phyloP scores from a whole-genome alignment of 1,140 invertebrate species.

The Drosophila azteca region DNA sequence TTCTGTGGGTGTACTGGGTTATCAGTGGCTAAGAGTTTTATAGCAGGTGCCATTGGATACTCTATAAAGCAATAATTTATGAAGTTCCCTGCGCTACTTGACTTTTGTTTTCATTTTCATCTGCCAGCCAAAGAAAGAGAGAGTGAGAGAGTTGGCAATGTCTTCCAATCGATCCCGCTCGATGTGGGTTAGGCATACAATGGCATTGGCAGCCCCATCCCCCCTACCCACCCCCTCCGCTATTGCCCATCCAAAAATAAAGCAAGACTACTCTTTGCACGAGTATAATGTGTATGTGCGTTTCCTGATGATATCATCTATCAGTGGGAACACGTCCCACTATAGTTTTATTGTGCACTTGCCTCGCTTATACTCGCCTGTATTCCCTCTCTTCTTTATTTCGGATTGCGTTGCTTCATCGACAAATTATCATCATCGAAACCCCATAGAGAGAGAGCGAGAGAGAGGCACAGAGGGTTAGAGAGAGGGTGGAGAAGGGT shows the following conservation, averaged over 20 bases:
- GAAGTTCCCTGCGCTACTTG: constrained; percentile 46
- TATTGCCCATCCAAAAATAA: not conserved
- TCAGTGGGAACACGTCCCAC: constrained; percentile 34
- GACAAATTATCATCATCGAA: constrained; percentile 38
- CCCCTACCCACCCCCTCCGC: not conserved
- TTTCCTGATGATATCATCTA: constrained; percentile 65
- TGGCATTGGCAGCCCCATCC: not conserved
- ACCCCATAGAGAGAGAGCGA: not conserved
- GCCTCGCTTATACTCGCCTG: not conserved
- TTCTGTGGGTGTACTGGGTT: constrained; percentile 36
- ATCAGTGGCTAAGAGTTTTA: constrained; percentile 50
- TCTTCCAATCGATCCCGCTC: not conserved
- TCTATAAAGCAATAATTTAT: constrained; percentile 68
- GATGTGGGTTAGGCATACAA: constrained; percentile 10
- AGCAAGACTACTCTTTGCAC: too few relatives aligned
- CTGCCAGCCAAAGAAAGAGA: not conserved
- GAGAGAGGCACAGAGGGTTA: not conserved
- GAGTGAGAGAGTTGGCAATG: constrained; percentile 26
- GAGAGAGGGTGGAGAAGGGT: not conserved
- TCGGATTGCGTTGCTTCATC: constrained; percentile 58
- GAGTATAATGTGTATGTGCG: constrained; percentile 32
- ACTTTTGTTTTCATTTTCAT: constrained; percentile 51
- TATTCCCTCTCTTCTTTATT: not conserved
- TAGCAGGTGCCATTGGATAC: constrained; percentile 65
- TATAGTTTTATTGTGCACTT: constrained; percentile 52